Evolutionary conservation across 2,113 vertebrate species (phyloP), one percentile per base, ranked within the genome.

Genomic region (Oenanthe oenanthe): DNA sequence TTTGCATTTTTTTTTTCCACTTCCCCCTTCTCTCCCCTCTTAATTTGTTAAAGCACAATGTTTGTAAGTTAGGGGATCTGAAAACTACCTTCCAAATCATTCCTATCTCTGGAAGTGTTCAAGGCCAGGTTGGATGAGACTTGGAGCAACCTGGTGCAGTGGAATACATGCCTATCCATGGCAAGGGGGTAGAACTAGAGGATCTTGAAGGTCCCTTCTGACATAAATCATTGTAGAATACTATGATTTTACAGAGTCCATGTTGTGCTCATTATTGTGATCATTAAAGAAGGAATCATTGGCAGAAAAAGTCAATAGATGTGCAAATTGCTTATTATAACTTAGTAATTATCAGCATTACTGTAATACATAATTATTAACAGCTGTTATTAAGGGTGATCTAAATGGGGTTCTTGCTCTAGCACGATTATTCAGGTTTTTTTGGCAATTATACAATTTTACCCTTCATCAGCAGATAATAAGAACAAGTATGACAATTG

Each of bases 321-420:
- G 31, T 42, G 19, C 45, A 93, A 79, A 90, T 43, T 54, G 34
- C 66, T 95, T 48, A 82, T 90, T 78, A 75, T 45, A 82, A 72
- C 36, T 76, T 48, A 61, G 60, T 19, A 91, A 76, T 80, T 82
- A 92, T 61, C 70, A 66, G 53, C 38, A 50, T 61, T 60, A 83
- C 60, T 68, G 34, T 85, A 88, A 85, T 54, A 25, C 53, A 47
- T 68, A 76, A 84, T 93, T 88, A 87, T 48, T 95, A 93, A 92
- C 32, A 85, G 32, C 17, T 43, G 18, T 56, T 76, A 65, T 89
- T 88, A 88, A 72, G 50, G 73, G 43, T 43, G 50, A 89, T 68
- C 17, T 80, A 91, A 84, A 74, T 4, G 20, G 20, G 10, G 22
- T 43, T 87, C 81, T 74, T 87, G 34, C 65, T 91, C 8, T 21